Evolutionary conservation across 2,113 vertebrate genomes (phyloP).

Genomic region (Ancistrus triradiatus): DNA sequence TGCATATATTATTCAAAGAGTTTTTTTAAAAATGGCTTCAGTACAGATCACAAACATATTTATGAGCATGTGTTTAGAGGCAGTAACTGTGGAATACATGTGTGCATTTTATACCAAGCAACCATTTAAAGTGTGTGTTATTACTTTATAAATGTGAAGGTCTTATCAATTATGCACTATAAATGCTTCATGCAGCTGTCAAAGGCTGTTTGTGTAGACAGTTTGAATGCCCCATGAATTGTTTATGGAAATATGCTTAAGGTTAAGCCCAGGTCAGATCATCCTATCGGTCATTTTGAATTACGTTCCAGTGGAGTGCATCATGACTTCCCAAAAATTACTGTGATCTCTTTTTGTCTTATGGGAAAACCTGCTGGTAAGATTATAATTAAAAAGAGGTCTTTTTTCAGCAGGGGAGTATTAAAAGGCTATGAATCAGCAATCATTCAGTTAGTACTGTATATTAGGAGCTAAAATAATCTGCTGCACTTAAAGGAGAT

Average conservation of each 20-base stretch:
- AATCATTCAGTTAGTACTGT: background rate
- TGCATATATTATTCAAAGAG: too few species aligned
- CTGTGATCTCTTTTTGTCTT: background rate
- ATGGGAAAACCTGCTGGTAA: slow-evolving; percentile 14
- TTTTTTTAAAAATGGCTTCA: too few species aligned
- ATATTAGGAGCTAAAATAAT: slow-evolving; percentile 1
- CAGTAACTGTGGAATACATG: too few species aligned
- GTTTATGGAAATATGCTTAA: slow-evolving; percentile 20
- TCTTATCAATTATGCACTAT: slow-evolving; percentile 12
- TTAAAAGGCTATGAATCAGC: slow-evolving; percentile 3
- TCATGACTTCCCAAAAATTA: slow-evolving; percentile 21
- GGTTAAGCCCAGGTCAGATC: slow-evolving; percentile 7
- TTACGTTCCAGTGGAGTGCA: background rate
- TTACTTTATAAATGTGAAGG: background rate
- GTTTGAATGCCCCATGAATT: slow-evolving; percentile 18
- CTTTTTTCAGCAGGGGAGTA: slow-evolving; percentile 3
- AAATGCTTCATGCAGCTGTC: slow-evolving; percentile 23
- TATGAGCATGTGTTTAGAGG: too few species aligned
- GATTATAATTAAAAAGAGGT: slow-evolving; percentile 31
- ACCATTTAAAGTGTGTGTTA: background rate
- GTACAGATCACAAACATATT: too few species aligned
- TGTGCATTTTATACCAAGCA: background rate
- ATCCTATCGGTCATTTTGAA: background rate
- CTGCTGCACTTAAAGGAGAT: background rate
- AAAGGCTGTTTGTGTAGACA: slow-evolving; percentile 11